phyloP scores from a whole-genome alignment of 1,140 invertebrate species.

The Formica exsecta region DNA sequence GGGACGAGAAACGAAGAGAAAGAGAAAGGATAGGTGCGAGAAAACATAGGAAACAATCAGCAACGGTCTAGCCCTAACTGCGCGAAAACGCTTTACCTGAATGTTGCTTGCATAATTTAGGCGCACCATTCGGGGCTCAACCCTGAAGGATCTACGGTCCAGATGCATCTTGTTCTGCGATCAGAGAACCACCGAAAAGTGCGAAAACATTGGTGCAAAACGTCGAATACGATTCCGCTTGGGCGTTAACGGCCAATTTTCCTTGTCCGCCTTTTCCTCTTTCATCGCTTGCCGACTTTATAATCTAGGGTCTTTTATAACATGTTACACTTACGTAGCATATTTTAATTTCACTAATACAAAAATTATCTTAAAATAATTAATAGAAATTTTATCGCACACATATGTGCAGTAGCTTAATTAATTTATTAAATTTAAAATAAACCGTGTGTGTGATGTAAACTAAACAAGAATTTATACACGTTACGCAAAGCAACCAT shows the following conservation, averaged over 20 bases:
- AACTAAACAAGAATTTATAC: background rate
- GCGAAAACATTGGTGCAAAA: slow-evolving; percentile 82
- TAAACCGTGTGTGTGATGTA: too few relatives aligned
- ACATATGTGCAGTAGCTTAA: background rate
- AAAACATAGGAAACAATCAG: slow-evolving; percentile 12
- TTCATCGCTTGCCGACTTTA: background rate
- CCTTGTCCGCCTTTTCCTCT: background rate
- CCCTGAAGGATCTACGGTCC: background rate
- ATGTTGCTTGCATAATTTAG: slow-evolving; percentile 77
- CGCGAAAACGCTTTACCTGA: slow-evolving; percentile 72
- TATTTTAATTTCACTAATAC: background rate
- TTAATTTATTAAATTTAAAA: background rate
- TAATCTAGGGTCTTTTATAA: background rate
- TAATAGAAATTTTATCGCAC: background rate
- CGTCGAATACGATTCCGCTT: background rate
- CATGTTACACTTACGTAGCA: background rate
- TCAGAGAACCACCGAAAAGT: slow-evolving; percentile 48
- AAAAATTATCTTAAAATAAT: slow-evolving; percentile 16
- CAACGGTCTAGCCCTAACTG: slow-evolving; percentile 36
- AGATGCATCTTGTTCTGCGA: slow-evolving; percentile 70
- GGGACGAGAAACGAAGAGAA: background rate
- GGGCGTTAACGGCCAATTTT: slow-evolving; percentile 5
- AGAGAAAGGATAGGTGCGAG: background rate
- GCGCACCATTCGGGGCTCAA: slow-evolving; percentile 20
- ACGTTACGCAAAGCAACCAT: background rate